Percentiles rank a stretch among this genome's conserved stretches.
phyloP scores from a whole-genome alignment of 2,797 vertebrate species.

The Amblyraja radiata region DNA sequence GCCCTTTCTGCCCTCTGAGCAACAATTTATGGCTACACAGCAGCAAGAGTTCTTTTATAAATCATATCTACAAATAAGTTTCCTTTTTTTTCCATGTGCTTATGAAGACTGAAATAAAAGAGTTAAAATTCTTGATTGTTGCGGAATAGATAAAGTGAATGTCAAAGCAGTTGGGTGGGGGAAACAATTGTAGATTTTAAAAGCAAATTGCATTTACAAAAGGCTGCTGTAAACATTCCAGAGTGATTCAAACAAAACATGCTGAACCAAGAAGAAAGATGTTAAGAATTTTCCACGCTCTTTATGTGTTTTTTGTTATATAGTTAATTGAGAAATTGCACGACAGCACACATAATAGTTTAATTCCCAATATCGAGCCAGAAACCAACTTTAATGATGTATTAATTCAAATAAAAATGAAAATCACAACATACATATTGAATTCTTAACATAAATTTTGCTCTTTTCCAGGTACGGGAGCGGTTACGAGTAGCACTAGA shows the following conservation, averaged over 20 bases:
- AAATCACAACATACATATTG: too few relatives aligned
- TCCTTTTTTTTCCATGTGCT: not conserved
- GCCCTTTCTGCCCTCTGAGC: not conserved
- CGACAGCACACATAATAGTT: too few relatives aligned
- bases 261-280: not conserved
- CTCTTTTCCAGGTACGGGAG: constrained; percentile 74
- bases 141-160: not conserved
- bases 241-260: not conserved
- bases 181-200: not conserved
- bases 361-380: too few relatives aligned
- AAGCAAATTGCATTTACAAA: not conserved
- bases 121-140: not conserved
- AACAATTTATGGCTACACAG: not conserved
- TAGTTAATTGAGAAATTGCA: not conserved
- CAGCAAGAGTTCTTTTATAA: not conserved
- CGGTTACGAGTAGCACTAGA: constrained; percentile 87
- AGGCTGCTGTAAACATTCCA: not conserved
- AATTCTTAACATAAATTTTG: not conserved
- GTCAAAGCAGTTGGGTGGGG: not conserved
- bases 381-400: not conserved
- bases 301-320: too few relatives aligned
- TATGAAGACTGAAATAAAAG: not conserved
- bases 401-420: not conserved
- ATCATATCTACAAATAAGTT: not conserved
- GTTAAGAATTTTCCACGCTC: not conserved